phyloP scores from a whole-genome alignment of 2,113 vertebrate species.

The Pholis gunnellus region DNA sequence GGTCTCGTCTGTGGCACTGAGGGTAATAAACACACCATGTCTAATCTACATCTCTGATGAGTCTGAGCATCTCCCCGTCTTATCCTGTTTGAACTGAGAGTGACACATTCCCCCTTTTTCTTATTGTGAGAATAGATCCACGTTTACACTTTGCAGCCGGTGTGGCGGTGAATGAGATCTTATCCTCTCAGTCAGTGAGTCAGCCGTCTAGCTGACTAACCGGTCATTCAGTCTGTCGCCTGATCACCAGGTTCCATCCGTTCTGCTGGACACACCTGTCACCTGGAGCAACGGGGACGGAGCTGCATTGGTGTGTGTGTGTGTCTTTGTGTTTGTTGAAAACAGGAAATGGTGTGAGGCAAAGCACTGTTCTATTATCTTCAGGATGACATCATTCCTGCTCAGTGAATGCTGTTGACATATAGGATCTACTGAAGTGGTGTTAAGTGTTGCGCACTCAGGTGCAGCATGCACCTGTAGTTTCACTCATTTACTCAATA shows the following conservation, averaged over 20 bases:
- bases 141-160: conserved; percentile 38
- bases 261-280: conserved; percentile 64
- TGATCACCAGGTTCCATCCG: conserved; percentile 45
- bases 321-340: conserved; percentile 14
- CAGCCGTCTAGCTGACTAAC: conserved; percentile 62
- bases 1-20: conserved; percentile 52
- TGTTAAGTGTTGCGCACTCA: conserved; percentile 40
- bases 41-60: conserved; percentile 53
- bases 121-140: conserved; percentile 21
- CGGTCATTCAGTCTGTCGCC: conserved; percentile 55
- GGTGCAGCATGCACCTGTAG: conserved; percentile 28
- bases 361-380: conserved; percentile 28
- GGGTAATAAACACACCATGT: conserved; percentile 62
- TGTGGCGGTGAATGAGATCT: conserved; percentile 31
- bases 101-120: conserved; percentile 51
- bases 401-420: conserved; percentile 51
- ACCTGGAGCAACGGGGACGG: conserved; percentile 31
- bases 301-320: conserved; percentile 5
- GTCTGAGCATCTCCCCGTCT: conserved; percentile 18
- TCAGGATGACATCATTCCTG: conserved; percentile 42
- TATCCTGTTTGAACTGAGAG: conserved; percentile 30
- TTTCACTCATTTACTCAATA: conserved; percentile 13
- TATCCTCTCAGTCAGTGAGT: conserved; percentile 53
- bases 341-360: conserved; percentile 48
- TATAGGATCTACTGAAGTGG: conserved; percentile 36